These are phyloP conservation scores for Aphidoletes aphidimyza DNA, from an alignment of 2,888 invertebrate species.

Conservation along the genomic window DNA sequence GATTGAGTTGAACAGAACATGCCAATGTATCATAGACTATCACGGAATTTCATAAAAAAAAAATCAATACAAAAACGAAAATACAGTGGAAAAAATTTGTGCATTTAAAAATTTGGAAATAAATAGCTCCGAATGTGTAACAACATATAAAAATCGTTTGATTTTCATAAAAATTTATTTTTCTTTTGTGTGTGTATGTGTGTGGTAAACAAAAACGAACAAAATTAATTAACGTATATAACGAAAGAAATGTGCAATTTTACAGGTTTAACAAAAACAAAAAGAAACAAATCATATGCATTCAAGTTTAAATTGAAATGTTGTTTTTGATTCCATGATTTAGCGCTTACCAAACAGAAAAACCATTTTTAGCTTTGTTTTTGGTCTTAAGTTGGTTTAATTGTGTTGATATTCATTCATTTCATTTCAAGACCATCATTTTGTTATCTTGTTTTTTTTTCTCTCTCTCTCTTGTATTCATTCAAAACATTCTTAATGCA, in stretches of 20 bases:
- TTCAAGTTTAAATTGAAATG: background rate
- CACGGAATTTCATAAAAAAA: too few relatives aligned
- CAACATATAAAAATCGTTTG: background rate
- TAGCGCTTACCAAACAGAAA: too few relatives aligned
- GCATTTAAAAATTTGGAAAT: background rate
- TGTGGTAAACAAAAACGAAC: constrained; percentile 12
- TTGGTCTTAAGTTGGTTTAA: background rate
- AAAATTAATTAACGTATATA: background rate
- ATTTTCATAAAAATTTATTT: constrained; percentile 6
- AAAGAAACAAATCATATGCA: too few relatives aligned
- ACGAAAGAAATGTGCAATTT: background rate
- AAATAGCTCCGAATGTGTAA: background rate
- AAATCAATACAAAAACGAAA: background rate
- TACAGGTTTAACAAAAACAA: constrained; percentile 27
- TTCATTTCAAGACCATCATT: background rate
- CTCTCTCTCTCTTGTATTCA: background rate
- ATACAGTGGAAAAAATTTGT: background rate
- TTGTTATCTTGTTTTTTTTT: too few relatives aligned
- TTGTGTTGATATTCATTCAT: too few relatives aligned
- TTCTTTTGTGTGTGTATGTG: too few relatives aligned
- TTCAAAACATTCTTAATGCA: background rate
- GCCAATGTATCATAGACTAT: too few relatives aligned
- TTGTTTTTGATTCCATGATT: background rate
- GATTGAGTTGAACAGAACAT: too few relatives aligned
- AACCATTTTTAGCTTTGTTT: too few relatives aligned